Percentiles rank a stretch among this genome's conserved stretches.
Evolutionary conservation across 2,888 invertebrate species (phyloP).

Genomic region (Acronicta leporina): DNA sequence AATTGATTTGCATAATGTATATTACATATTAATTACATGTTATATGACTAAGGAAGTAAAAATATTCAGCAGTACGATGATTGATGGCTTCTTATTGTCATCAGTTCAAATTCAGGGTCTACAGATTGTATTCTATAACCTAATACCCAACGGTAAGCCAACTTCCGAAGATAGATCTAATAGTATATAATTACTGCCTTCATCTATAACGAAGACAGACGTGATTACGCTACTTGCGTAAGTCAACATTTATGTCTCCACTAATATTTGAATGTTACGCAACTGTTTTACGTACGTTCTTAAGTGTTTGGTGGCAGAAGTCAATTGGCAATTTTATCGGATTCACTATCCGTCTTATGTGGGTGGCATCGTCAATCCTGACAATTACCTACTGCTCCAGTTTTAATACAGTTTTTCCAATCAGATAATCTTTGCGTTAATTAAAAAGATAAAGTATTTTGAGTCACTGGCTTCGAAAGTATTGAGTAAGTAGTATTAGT

Average conservation of each 20-base stretch:
- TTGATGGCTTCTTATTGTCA: too few relatives aligned
- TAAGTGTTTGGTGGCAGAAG: slow-evolving; percentile 61
- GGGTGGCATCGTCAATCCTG: slow-evolving; percentile 47
- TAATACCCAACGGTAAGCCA: neutral
- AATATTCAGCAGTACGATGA: slow-evolving; percentile 1
- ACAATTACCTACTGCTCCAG: slow-evolving; percentile 29
- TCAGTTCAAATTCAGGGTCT: neutral
- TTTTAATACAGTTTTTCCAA: slow-evolving; percentile 47
- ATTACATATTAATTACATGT: slow-evolving; percentile 41
- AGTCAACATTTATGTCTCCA: slow-evolving; percentile 63
- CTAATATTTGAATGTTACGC: slow-evolving; percentile 62
- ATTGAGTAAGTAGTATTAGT: slow-evolving; percentile 32
- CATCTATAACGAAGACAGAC: slow-evolving; percentile 16
- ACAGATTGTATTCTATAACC: neutral
- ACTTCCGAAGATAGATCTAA: neutral
- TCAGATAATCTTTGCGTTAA: slow-evolving; percentile 17
- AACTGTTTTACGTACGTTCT: slow-evolving; percentile 56
- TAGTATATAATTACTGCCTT: slow-evolving; percentile 18
- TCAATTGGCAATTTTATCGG: slow-evolving; percentile 60
- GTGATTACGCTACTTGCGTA: slow-evolving; percentile 51
- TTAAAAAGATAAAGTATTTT: slow-evolving; percentile 12
- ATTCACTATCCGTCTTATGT: slow-evolving; percentile 47
- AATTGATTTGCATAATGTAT: slow-evolving; percentile 45
- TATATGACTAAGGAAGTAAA: neutral
- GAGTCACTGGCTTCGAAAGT: slow-evolving; percentile 14